Evolutionary conservation across 2,888 invertebrate genomes (phyloP).

Genomic region (Myopa testacea): DNA sequence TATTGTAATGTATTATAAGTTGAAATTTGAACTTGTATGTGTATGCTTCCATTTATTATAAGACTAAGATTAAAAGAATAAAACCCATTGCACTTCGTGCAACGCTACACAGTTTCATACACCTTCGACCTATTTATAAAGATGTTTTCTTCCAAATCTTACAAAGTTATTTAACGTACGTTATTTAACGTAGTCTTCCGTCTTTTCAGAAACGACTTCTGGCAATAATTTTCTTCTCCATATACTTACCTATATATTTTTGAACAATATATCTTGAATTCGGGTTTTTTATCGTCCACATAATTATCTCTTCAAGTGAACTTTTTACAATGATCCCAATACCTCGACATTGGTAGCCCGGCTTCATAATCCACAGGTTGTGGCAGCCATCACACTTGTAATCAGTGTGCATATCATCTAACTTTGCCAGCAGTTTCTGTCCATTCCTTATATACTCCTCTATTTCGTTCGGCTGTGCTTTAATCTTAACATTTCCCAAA

Average conservation of each 20-base stretch:
- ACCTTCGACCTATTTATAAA: too few species aligned
- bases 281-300: conserved; percentile 72
- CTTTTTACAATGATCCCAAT: conserved; percentile 85
- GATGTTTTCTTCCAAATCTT: too few species aligned
- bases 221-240: too few species aligned
- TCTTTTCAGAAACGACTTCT: too few species aligned
- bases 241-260: conserved; percentile 84
- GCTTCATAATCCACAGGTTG: conserved; percentile 93
- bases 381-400: conserved; percentile 80
- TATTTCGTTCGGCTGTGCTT: conserved; percentile 52
- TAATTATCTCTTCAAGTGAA: conserved; percentile 78
- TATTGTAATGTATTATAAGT: too few species aligned
- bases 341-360: conserved; percentile 84
- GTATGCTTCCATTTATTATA: too few species aligned
- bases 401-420: conserved; percentile 74
- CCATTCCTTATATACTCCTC: conserved; percentile 64
- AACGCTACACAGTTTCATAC: too few species aligned
- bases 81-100: too few species aligned
- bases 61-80: too few species aligned
- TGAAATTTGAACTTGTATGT: too few species aligned
- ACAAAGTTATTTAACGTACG: too few species aligned
- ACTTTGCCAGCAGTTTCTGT: conserved; percentile 72
- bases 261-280: conserved; percentile 82
- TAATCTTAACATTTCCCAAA: conserved; percentile 58
- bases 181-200: too few species aligned